These are phyloP conservation scores for Siniperca scherzeri DNA, from an alignment of 2,797 vertebrate species.

Conservation along the genomic window DNA sequence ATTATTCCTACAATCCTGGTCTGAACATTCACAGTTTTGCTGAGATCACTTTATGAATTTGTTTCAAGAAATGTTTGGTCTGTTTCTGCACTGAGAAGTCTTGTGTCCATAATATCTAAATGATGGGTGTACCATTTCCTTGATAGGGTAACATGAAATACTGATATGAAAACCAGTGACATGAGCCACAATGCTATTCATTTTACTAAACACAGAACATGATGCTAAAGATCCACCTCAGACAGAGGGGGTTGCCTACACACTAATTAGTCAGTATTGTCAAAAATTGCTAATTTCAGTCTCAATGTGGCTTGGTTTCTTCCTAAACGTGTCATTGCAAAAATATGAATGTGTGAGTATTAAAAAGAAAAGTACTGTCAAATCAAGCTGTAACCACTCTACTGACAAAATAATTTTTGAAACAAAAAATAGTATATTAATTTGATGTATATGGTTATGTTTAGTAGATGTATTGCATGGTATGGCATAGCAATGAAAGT, in stretches of 20 bases:
- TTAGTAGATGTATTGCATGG: background rate
- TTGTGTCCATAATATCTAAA: background rate
- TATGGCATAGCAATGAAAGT: slow-evolving; percentile 32
- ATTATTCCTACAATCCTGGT: background rate
- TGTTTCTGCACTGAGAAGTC: background rate
- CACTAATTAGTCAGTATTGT: background rate
- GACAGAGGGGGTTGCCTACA: background rate
- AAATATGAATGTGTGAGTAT: background rate
- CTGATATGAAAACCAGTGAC: background rate
- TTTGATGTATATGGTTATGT: background rate
- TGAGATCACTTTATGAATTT: background rate
- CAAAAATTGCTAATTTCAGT: background rate
- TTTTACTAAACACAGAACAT: background rate
- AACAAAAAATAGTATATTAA: background rate
- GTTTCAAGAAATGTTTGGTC: background rate
- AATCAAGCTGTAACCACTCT: background rate
- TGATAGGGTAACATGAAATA: slow-evolving; percentile 9
- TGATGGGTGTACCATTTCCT: background rate
- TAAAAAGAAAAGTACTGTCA: background rate
- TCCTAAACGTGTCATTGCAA: background rate
- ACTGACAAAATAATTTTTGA: background rate
- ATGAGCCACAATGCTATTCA: background rate
- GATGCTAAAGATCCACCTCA: background rate
- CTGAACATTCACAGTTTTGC: slow-evolving; percentile 31
- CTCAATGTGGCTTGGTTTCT: slow-evolving; percentile 1